These are phyloP conservation scores for Gallinago paraguaiae DNA, from an alignment of 2,113 vertebrate genomes.

Conservation along the genomic window DNA sequence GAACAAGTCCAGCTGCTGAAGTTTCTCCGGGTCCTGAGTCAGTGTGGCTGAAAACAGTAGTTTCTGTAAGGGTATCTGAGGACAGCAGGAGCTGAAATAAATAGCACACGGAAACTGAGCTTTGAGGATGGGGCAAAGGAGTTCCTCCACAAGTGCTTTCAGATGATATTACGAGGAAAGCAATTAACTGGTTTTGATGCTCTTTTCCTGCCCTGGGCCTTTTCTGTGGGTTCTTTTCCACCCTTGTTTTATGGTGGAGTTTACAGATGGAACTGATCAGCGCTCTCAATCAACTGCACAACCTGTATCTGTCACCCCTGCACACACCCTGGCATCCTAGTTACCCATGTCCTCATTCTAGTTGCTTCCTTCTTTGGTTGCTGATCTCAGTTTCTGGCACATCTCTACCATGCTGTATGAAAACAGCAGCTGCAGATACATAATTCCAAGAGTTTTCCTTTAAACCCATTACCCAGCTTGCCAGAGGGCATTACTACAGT, in stretches of 20 bases:
- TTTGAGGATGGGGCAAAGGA: not conserved
- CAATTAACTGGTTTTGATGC: not conserved
- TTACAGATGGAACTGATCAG: not conserved
- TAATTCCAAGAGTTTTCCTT: not conserved
- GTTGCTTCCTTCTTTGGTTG: not conserved
- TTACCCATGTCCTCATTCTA: not conserved
- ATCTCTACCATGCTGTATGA: not conserved
- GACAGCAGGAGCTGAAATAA: constrained; percentile 77
- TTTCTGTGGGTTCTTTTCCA: not conserved
- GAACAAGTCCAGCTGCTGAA: constrained; percentile 89
- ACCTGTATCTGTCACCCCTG: rapidly evolving
- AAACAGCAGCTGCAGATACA: not conserved
- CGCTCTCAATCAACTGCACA: not conserved
- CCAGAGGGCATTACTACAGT: not conserved
- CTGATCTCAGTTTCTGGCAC: not conserved
- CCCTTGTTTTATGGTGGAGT: not conserved
- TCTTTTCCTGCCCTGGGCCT: not conserved
- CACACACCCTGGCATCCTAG: not conserved
- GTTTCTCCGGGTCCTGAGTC: constrained; percentile 92
- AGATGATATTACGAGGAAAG: not conserved
- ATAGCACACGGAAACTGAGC: not conserved
- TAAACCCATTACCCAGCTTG: not conserved
- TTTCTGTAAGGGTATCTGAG: constrained; percentile 92
- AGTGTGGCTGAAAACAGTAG: constrained; percentile 95
- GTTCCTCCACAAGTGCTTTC: not conserved